phyloP scores from a whole-genome alignment of 2,113 vertebrate species.

The Regulus satrapa region DNA sequence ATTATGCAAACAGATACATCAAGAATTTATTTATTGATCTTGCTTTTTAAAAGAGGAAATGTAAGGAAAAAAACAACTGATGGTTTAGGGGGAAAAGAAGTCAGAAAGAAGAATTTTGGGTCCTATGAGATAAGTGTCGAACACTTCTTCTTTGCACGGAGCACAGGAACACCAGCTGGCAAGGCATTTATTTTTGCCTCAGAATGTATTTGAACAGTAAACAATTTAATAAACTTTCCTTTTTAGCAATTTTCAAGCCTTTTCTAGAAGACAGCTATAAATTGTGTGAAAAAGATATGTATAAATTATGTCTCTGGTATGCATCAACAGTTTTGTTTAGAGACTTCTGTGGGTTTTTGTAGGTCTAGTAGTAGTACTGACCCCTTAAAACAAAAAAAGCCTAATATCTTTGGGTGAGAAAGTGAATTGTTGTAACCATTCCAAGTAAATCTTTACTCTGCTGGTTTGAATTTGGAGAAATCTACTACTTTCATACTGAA shows the following conservation, averaged over 20 bases:
- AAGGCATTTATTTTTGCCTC: constrained; percentile 62
- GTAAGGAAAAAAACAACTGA: not conserved
- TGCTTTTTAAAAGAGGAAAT: constrained; percentile 10
- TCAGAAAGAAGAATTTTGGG: constrained; percentile 56
- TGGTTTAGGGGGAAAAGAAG: not conserved
- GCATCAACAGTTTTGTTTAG: not conserved
- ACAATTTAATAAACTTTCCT: constrained; percentile 64
- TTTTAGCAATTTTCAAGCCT: constrained; percentile 33
- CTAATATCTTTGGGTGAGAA: not conserved
- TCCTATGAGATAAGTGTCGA: constrained; percentile 58
- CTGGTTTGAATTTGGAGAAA: not conserved
- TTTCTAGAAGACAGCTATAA: constrained; percentile 36
- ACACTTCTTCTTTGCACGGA: constrained; percentile 42
- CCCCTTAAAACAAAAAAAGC: not conserved
- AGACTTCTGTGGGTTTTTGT: not conserved
- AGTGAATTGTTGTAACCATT: not conserved
- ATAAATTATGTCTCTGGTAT: not conserved
- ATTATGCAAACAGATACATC: not conserved
- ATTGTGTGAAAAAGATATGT: constrained; percentile 3
- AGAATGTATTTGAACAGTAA: constrained; percentile 60
- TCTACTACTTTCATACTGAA: not conserved
- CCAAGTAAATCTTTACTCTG: not conserved
- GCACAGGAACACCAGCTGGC: constrained; percentile 60
- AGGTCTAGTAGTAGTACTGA: not conserved
- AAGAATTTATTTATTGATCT: constrained; percentile 25